Percentiles rank a stretch among this genome's conserved stretches.
Evolutionary conservation across 1,140 invertebrate genomes (phyloP).

Genomic region (Homalodisca vitripennis): DNA sequence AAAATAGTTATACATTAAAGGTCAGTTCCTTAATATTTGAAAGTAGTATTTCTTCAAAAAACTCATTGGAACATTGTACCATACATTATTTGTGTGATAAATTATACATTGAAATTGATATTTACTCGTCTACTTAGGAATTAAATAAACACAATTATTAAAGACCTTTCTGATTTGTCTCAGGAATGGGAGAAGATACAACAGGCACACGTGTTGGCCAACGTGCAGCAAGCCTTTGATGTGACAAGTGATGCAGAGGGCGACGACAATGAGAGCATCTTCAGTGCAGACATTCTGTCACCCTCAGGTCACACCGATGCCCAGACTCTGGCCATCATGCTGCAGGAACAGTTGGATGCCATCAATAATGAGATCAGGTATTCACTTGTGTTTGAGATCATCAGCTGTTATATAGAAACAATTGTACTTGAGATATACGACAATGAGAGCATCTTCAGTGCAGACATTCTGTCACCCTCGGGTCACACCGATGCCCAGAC

Average conservation of each 20-base stretch:
- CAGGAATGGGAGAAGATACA: slow-evolving; percentile 94
- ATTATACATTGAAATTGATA: no score
- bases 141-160: no score
- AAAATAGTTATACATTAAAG: no score
- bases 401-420: no score
- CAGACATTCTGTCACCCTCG: slow-evolving; percentile 69
- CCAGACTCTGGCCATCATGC: slow-evolving; percentile 95
- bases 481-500: slow-evolving; percentile 93
- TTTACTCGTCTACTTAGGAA: no score
- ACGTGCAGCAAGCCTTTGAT: slow-evolving; percentile 88
- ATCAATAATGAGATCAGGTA: slow-evolving; percentile 98
- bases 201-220: slow-evolving; percentile 89
- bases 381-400: no score
- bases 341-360: slow-evolving; percentile 98
- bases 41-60: no score
- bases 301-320: slow-evolving; percentile 86
- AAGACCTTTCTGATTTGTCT: no score
- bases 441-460: slow-evolving; percentile 70
- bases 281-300: slow-evolving; percentile 69
- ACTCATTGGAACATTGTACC: no score
- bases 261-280: slow-evolving; percentile 73
- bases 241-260: slow-evolving; percentile 77
- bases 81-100: no score
- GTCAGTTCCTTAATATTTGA: no score
- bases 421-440: slow-evolving; percentile 82